These are phyloP conservation scores for Globodera ellingtonae DNA, from an alignment of 1,140 invertebrate species.

Conservation along the genomic window DNA sequence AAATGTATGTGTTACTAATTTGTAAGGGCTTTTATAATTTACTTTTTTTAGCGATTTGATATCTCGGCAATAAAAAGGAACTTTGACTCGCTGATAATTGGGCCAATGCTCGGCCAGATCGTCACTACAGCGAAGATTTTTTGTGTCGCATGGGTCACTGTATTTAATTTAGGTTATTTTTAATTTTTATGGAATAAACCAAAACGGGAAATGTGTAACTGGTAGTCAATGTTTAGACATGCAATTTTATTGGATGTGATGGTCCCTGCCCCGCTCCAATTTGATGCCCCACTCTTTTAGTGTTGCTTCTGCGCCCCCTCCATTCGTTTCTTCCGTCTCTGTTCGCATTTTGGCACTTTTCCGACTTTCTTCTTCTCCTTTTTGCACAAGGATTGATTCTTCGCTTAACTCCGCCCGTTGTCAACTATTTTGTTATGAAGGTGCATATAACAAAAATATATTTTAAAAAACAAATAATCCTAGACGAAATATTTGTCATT, in stretches of 20 bases:
- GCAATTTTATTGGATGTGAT: too few species aligned
- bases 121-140: neutral
- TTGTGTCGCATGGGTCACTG: neutral
- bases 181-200: neutral
- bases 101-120: neutral
- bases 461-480: neutral
- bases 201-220: too few species aligned
- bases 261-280: too few species aligned
- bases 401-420: neutral
- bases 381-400: neutral
- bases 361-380: neutral
- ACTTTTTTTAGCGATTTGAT: neutral
- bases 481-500: too few species aligned
- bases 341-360: neutral
- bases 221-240: too few species aligned
- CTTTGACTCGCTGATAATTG: neutral
- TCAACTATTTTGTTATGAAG: neutral
- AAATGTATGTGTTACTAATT: neutral
- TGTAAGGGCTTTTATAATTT: neutral
- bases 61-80: neutral
- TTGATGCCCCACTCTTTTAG: neutral
- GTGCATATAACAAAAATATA: neutral
- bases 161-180: neutral
- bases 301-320: neutral
- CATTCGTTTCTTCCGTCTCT: neutral